Evolutionary conservation across 92 coral and sea anemone species (phyloP), one percentile per base, ranked within the genome.

Genomic region (Actinostola sp.): DNA sequence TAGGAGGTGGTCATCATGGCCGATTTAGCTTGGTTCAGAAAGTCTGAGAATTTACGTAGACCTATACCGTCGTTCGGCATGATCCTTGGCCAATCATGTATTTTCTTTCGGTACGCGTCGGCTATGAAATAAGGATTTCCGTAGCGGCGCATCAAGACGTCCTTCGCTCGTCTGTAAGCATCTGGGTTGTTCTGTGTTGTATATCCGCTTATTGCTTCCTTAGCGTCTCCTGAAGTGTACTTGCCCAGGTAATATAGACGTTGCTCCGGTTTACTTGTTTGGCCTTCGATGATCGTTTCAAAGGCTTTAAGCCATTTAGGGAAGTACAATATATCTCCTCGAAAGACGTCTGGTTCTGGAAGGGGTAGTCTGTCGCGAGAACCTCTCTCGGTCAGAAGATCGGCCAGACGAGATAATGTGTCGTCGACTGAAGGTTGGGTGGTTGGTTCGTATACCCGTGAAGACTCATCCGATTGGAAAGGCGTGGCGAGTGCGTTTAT

Each of bases 11-110:
- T 21, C 1, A 9, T 28, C 66, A 66, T 64, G 9, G 82, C 75
- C 8, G 42, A 24, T 19, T 12, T 2, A n/a, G 45, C 26, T 10
- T 63, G 76, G 27, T 80, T 43, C 19, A 81, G 80, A 42, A 81
- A 72, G 78, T 72, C 80, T 10, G 86, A 51, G 15, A 81, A 63
- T 45, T 51, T 57, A 24, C 63, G 17, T 0, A 57, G 42, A 62
- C 61, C 59, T 20, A 56, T n/a, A 15, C 75, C 85, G 33, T 80
- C 79, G 55, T 80, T 50, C 4, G 72, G 66, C 2, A 35, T 24
- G 4, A 71, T 51, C 61, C 43, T 73, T 4, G 80, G 86, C 80
- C 75, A 81, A 17, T 80, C 79, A 56, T 80, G 41, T 15, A 81
- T 65, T 21, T 42, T 81, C 68, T 46, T 72, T 35, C 80, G 42